Base-by-base conservation (phyloP, 2,797 vertebrate species). In the Centropyge bicolor region DNA sequence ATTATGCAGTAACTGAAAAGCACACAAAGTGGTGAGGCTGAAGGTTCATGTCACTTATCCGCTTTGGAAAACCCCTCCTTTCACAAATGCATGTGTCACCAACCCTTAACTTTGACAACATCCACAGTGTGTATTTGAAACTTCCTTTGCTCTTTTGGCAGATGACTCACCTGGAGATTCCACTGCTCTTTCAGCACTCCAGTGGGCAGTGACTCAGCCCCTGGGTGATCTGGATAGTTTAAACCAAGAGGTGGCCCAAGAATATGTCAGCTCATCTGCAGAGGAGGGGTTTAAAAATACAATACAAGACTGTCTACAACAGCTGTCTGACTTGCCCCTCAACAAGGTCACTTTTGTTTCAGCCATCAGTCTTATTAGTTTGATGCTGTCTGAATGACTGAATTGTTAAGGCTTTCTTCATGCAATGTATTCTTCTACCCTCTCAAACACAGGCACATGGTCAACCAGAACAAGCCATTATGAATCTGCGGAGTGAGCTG, bases 401-500 rank as follows among this genome's bases (percentile, higher is more conserved):
- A 61, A 9, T 41, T 43, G 10, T 16, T 56, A 27, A 43, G 60
- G 1, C 57, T 80, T 57, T 74, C 6, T 52, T 24, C 24, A 1
- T 60, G 60, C 67, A 5, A 46, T 66, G 14, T 78, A 14, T 71
- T 46, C 54, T 78, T 79, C 82, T 1, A 67, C n/a, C 12, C 41
- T 72, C 46, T 76, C 24, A 63, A 64, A 80, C 60, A 31, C 77
- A 97, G 97, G 81, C 68, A 52, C 70, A 82, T 65, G 89, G 93
- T 77, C 80, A 91, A 5, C 86, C 87, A 16, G 90, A 94, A 55
- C 91, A 95, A 62, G 87, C 94, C 24, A 80, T 95, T 54, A 66
- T 91, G 54, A 92, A 95, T 43, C 82, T 96, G 70, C 92, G 96
- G 78, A 89, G 86, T 45, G 93, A 95, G 84, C 83, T 96, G 80